Base-by-base conservation (phyloP, 2,797 vertebrate species). In the Ptychobarbus kaznakovi region DNA sequence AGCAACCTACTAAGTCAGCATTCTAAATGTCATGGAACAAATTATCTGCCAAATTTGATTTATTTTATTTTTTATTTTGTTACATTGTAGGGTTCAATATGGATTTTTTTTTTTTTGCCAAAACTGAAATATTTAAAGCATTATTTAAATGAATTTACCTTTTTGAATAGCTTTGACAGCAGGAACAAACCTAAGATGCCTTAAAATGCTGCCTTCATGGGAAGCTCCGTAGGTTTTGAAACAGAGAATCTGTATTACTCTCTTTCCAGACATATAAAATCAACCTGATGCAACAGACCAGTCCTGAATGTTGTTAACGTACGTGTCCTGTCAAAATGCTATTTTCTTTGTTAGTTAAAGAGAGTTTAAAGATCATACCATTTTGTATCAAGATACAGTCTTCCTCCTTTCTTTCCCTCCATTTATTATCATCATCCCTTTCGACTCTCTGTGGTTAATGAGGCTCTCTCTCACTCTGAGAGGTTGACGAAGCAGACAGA, bases 391-490 rank as follows among this genome's bases (percentile, higher is more conserved):
- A 13, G 63, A 69, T 46, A 68, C 61, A 68, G 20, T 13, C 28
- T 46, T 44, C 38, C 56, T 69, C 0, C 10, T 81, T 22, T 53
- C 58, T 61, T 42, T 78, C 38, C 35, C 2, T 63, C 38, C 38
- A 42, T 69, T 81, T 81, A 38, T 51, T 69, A 69, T 69, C 35
- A 69, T 81, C 32, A 35, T 44, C 61, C 74, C 44, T 25, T 66
- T 78, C 28, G 22, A 20, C 70, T 20, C 53, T 74, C 68, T 85
- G 68, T 85, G 68, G 66, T 80, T 85, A 85, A 85, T 80, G 84
- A 85, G 68, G n/a, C 84, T 66, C 44, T 81, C 61, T 51, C 80
- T 61, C 69, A 40, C 22, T 82, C 18, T 22, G 49, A 44, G 70
- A 76, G 70, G 58, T 56, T 86, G 78, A 44, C 25, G 70, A 81